phyloP scores from a whole-genome alignment of 2,113 vertebrate genomes.

The Taxidea taxus region DNA sequence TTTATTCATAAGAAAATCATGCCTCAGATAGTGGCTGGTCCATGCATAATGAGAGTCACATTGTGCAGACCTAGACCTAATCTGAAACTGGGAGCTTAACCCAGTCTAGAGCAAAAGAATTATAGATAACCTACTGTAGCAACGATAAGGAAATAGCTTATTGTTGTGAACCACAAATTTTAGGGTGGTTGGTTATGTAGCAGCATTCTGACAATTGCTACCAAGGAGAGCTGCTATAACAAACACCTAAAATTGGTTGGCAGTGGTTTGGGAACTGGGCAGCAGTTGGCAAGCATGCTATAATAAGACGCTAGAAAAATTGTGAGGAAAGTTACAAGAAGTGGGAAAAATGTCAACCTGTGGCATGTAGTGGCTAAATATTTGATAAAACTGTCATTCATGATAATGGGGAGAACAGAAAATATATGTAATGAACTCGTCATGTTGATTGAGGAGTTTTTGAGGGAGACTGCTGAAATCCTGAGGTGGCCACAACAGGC shows the following conservation, averaged over 20 bases:
- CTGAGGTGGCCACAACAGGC: background rate
- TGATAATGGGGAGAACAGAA: background rate
- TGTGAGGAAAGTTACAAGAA: background rate
- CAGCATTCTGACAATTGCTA: background rate
- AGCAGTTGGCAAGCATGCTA: background rate
- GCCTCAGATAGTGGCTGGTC: background rate
- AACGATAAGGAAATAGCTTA: background rate
- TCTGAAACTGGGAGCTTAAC: background rate
- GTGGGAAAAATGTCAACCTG: background rate
- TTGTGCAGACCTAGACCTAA: background rate
- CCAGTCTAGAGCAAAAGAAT: background rate
- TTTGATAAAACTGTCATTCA: conserved; percentile 28
- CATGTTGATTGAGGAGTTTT: background rate
- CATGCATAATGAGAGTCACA: background rate
- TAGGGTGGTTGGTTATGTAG: background rate
- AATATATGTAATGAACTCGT: background rate
- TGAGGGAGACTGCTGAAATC: background rate
- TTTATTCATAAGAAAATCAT: background rate
- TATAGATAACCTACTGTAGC: background rate
- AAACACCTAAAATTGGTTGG: background rate
- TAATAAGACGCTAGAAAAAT: background rate
- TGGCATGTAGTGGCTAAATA: background rate
- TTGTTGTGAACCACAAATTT: background rate
- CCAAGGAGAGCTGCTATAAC: background rate
- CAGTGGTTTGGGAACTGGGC: background rate